Evolutionary conservation across 2,888 invertebrate species (phyloP), one percentile per base, ranked within the genome.

Genomic region (Oconnorella tubifera): DNA sequence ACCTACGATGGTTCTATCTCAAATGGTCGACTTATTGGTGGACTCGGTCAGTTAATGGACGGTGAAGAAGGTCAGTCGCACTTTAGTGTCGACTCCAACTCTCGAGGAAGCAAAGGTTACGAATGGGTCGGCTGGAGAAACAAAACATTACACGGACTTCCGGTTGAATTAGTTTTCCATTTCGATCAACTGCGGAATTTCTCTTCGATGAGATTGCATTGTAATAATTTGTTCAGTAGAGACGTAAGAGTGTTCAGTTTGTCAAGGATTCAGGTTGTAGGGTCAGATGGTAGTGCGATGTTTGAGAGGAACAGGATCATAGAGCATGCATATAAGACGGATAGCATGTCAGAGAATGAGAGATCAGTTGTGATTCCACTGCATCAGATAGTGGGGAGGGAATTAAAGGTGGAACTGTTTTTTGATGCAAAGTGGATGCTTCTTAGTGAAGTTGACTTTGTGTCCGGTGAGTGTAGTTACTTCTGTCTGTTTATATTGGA

Each of bases 101-200:
- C 82, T 62, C 82, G 83, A 66, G 85, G 86, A 59, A 83, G 85
- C 48, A 63, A 63, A 23, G 86, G 87, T 28, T 89, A 90, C 75
- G 90, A 91, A 60, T 94, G 93, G 94, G 89, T 94, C 33, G 94
- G 93, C 0, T 94, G 94, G 94, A 86, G 88, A 66, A 79, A 77
- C 62, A 62, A 65, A 14, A 23, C 19, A 6, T 56, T 55, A 6
- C 32, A 10, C 4, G 48, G 57, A 6, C 86, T 81, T 59, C 87
- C 87, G 56, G 84, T 93, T 6, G 88, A 89, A 74, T 84, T 95
- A 51, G 85, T 87, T 1, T 92, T 94, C 84, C 90, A 92, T 81
- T 94, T 95, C 83, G 92, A 93, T 78, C 86, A 87, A 77, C 89
- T 92, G 65, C 86, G 92, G 25, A 92, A 93, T 82, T 94, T 95